A percentile compares a stretch with the other conserved stretches of the same genome.
These are phyloP conservation scores for Pelosia muscerda DNA, from an alignment of 2,888 invertebrate genomes.

Conservation along the genomic window DNA sequence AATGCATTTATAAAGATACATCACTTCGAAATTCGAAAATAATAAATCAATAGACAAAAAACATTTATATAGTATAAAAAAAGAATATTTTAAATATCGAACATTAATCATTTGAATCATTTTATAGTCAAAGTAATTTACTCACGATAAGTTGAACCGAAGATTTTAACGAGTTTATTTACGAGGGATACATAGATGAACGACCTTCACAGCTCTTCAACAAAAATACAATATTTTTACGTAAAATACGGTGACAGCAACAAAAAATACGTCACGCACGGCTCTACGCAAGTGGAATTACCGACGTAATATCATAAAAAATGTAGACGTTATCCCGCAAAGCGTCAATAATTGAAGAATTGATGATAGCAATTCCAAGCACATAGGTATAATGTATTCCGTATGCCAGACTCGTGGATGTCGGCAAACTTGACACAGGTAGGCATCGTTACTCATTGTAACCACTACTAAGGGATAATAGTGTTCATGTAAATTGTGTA, in stretches of 20 bases:
- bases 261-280: slow-evolving; percentile 8
- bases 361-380: slow-evolving; percentile 40
- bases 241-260: slow-evolving; percentile 17
- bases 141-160: slow-evolving; percentile 12
- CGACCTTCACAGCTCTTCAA: slow-evolving; percentile 8
- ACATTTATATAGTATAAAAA: background rate
- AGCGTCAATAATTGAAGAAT: slow-evolving; percentile 48
- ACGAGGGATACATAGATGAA: slow-evolving; percentile 7
- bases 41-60: background rate
- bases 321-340: slow-evolving; percentile 27
- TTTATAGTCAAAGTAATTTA: slow-evolving; percentile 15
- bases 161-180: slow-evolving; percentile 21
- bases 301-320: slow-evolving; percentile 22
- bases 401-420: slow-evolving; percentile 36
- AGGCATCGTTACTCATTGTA: slow-evolving; percentile 36
- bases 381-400: slow-evolving; percentile 42
- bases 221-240: slow-evolving; percentile 8
- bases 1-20: background rate
- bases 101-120: slow-evolving; percentile 2
- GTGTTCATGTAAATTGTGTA: background rate
- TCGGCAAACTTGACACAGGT: slow-evolving; percentile 40
- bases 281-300: slow-evolving; percentile 9
- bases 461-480: slow-evolving; percentile 25
- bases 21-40: background rate
- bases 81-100: background rate